Conservation (phyloP, 2,888 invertebrate species). For the Hofmannophila pseudospretella region DNA sequence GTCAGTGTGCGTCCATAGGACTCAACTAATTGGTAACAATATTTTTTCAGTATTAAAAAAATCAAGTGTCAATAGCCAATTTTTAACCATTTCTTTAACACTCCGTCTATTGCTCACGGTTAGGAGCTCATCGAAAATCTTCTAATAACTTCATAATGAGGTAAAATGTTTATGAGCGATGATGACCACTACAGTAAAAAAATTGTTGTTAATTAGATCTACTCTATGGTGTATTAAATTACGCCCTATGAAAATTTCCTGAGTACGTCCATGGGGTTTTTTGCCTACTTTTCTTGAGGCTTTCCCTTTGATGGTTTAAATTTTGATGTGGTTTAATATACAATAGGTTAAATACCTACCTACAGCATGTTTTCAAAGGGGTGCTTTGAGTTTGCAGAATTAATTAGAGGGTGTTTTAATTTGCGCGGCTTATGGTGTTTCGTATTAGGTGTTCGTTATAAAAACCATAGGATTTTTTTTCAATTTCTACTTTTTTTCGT, state of each 20-base stretch:
- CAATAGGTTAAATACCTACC: background rate
- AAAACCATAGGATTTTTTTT: constrained; percentile 37
- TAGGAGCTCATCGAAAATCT: no score
- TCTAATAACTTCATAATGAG: no score
- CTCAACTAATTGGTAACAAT: no score
- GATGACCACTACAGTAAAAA: no score
- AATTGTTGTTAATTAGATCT: no score
- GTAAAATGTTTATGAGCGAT: no score
- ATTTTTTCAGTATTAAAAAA: no score
- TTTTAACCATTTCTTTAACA: no score
- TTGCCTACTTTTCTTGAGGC: constrained; percentile 37
- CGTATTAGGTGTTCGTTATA: constrained; percentile 42
- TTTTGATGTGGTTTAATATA: constrained; percentile 36
- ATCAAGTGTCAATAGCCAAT: no score
- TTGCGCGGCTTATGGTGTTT: constrained; percentile 32
- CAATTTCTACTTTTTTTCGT: constrained; percentile 33
- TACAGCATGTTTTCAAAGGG: constrained; percentile 18
- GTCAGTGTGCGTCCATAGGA: no score
- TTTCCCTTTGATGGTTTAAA: constrained; percentile 38
- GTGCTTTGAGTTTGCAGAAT: constrained; percentile 51
- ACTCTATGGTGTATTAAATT: no score
- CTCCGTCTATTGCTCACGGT: no score
- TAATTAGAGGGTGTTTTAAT: constrained; percentile 57
- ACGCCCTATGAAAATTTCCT: background rate
- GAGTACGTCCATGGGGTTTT: constrained; percentile 6